These are phyloP conservation scores for Epinephelus moara DNA, from an alignment of 2,113 vertebrate species.

Conservation along the genomic window DNA sequence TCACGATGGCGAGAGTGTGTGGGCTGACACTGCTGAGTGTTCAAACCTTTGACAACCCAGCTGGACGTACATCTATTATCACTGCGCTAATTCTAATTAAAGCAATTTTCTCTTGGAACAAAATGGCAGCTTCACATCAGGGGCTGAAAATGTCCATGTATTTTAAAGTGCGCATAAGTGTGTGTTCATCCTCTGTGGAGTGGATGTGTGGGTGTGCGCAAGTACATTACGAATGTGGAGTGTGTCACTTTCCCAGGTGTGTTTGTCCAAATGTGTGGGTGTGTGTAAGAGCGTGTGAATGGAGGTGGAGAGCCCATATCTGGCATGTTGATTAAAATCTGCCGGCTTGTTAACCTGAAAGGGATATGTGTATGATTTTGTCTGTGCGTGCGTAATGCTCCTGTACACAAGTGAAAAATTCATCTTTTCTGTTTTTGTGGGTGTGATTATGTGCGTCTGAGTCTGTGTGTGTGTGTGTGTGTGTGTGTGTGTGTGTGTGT, in stretches of 20 bases:
- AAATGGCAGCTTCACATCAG: constrained; percentile 65
- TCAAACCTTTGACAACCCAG: constrained; percentile 49
- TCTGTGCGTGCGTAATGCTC: background rate
- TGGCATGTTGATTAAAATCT: constrained; percentile 12
- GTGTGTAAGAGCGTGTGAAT: constrained; percentile 51
- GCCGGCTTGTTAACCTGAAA: background rate
- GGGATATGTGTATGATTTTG: constrained; percentile 7
- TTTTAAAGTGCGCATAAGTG: constrained; percentile 37
- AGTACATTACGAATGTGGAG: constrained; percentile 43
- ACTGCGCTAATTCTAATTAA: constrained; percentile 65
- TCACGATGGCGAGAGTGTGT: constrained; percentile 26
- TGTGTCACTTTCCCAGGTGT: constrained; percentile 52
- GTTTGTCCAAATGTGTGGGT: constrained; percentile 24
- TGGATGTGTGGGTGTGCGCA: constrained; percentile 56
- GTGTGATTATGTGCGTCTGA: background rate
- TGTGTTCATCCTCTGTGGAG: constrained; percentile 27
- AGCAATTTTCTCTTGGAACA: constrained; percentile 72
- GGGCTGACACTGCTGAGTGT: constrained; percentile 21
- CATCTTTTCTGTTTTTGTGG: constrained; percentile 14
- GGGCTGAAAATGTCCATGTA: constrained; percentile 34
- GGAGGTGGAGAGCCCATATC: constrained; percentile 9
- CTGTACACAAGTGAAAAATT: background rate
- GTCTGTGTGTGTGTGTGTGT: constrained; percentile 12
- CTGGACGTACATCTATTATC: constrained; percentile 50
- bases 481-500: constrained; percentile 4